Evolutionary conservation across 2,113 vertebrate species (phyloP).

Genomic region (Elachura formosa): DNA sequence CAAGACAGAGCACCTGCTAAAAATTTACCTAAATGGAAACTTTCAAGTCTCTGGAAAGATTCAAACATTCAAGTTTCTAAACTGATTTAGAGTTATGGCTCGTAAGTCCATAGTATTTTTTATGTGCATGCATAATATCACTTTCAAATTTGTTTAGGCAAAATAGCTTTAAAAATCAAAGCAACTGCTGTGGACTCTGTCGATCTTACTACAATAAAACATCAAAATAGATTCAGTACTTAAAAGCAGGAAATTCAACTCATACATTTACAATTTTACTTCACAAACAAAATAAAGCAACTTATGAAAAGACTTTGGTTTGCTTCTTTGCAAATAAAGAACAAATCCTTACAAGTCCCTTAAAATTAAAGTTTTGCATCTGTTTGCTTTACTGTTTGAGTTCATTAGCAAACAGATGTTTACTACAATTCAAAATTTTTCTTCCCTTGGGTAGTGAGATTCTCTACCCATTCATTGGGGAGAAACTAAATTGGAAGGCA

Average conservation of each 20-base stretch:
- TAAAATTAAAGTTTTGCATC: neutral
- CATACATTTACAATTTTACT: neutral
- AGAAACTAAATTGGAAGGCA: neutral
- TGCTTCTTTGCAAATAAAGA: neutral
- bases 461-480: neutral
- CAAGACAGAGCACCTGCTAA: conserved; percentile 69
- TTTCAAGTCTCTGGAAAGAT: conserved; percentile 49
- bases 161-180: neutral
- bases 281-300: neutral
- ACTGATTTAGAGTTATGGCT: neutral
- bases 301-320: neutral
- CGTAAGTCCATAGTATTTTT: neutral
- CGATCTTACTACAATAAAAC: neutral
- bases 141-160: conserved; percentile 14
- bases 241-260: neutral
- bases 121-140: neutral
- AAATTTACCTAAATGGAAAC: conserved; percentile 69
- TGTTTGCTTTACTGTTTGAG: neutral
- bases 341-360: neutral
- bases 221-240: neutral
- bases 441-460: neutral
- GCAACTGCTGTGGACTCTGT: neutral
- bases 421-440: neutral
- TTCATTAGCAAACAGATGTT: neutral
- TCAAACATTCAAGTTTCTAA: neutral